These are phyloP conservation scores for Plagodis pulveraria DNA, from an alignment of 2,888 invertebrate species.

Conservation along the genomic window DNA sequence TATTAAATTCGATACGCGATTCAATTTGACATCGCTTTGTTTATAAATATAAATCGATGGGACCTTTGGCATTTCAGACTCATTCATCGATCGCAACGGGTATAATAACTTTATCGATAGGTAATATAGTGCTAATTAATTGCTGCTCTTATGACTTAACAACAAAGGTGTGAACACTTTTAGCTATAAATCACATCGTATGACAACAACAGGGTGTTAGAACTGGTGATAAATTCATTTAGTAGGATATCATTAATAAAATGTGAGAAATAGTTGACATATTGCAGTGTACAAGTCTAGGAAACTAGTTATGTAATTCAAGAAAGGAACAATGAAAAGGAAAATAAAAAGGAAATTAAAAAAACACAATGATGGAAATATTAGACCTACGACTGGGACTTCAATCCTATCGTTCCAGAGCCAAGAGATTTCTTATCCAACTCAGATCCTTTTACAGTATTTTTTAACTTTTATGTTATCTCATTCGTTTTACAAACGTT, in stretches of 20 bases:
- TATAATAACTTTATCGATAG: slow-evolving; percentile 33
- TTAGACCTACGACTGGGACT: too few relatives aligned
- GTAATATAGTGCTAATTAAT: slow-evolving; percentile 42
- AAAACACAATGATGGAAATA: too few relatives aligned
- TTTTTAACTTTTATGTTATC: too few relatives aligned
- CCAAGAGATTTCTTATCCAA: too few relatives aligned
- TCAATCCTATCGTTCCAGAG: too few relatives aligned
- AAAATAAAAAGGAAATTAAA: too few relatives aligned
- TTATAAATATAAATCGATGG: slow-evolving; percentile 38
- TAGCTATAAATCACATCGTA: slow-evolving; percentile 38
- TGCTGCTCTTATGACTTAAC: slow-evolving; percentile 44
- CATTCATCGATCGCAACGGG: slow-evolving; percentile 44
- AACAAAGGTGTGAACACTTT: slow-evolving; percentile 54
- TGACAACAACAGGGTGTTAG: slow-evolving; percentile 37
- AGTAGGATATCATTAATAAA: slow-evolving; percentile 60
- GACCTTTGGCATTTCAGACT: slow-evolving; percentile 59
- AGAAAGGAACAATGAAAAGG: background rate
- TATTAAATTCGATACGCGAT: slow-evolving; percentile 65
- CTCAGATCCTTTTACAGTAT: too few relatives aligned
- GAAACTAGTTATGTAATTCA: slow-evolving; percentile 6
- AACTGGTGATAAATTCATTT: slow-evolving; percentile 52
- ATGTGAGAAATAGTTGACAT: slow-evolving; percentile 78
- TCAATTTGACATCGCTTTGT: slow-evolving; percentile 67
- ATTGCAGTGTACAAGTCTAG: slow-evolving; percentile 56
- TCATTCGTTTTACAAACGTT: too few relatives aligned